These are phyloP conservation scores for Benthosema pterotum DNA, from an alignment of 2,797 vertebrate species.

Conservation along the genomic window DNA sequence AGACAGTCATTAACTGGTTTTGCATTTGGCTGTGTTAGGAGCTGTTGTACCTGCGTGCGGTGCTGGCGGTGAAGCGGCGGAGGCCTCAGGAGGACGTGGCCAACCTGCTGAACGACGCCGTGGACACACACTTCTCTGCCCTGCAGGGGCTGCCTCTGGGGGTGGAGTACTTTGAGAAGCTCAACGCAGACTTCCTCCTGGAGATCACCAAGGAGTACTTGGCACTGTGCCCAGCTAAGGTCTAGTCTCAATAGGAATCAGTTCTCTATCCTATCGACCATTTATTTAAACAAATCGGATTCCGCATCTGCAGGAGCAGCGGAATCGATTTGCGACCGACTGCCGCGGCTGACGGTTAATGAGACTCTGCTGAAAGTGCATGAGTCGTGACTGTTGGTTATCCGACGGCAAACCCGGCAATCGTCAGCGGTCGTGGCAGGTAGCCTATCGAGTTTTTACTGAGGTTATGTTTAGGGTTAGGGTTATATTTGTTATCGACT, in stretches of 20 bases:
- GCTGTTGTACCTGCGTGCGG: constrained; percentile 85
- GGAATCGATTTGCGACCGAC: too few relatives aligned
- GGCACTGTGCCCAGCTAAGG: constrained; percentile 89
- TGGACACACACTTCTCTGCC: constrained; percentile 92
- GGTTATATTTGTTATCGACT: too few relatives aligned
- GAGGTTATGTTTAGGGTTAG: too few relatives aligned
- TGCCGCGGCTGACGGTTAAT: too few relatives aligned
- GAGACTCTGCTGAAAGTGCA: too few relatives aligned
- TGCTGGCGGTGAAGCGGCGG: constrained; percentile 87
- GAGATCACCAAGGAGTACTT: constrained; percentile 92
- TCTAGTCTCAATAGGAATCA: constrained; percentile 74
- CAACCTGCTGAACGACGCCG: constrained; percentile 88
- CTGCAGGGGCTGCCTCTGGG: constrained; percentile 91
- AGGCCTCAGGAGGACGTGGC: constrained; percentile 85
- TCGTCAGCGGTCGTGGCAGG: too few relatives aligned
- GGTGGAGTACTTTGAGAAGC: constrained; percentile 92
- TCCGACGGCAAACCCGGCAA: too few relatives aligned
- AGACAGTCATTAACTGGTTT: background rate
- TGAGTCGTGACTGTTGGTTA: too few relatives aligned
- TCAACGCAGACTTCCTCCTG: constrained; percentile 96
- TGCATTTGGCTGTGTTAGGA: constrained; percentile 76
- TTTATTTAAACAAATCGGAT: too few relatives aligned
- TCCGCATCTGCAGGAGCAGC: too few relatives aligned
- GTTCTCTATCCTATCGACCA: too few relatives aligned
- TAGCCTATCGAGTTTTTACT: too few relatives aligned